A percentile compares a stretch with the other conserved stretches of the same genome.
phyloP scores from a whole-genome alignment of 2,888 invertebrate genomes.

The Lymantria dispar region DNA sequence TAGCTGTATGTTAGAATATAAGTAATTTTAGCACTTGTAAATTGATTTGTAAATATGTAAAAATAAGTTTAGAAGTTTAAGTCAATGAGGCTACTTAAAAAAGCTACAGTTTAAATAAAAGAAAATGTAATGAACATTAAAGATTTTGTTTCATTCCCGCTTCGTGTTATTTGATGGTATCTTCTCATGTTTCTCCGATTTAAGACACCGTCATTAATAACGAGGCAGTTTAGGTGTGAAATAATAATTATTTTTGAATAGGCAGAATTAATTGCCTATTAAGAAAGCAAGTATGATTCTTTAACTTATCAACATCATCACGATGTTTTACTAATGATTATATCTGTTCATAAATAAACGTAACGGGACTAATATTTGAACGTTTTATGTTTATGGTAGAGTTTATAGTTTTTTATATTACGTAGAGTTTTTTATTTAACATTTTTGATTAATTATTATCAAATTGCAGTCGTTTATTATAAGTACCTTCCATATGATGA shows the following conservation, averaged over 20 bases:
- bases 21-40: slow-evolving; percentile 34
- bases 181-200: slow-evolving; percentile 22
- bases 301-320: background rate
- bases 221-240: slow-evolving; percentile 13
- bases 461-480: too few species aligned
- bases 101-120: slow-evolving; percentile 45
- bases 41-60: slow-evolving; percentile 61
- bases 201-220: slow-evolving; percentile 22
- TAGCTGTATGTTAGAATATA: slow-evolving; percentile 24
- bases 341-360: slow-evolving; percentile 28
- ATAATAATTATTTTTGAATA: slow-evolving; percentile 8
- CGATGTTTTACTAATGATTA: slow-evolving; percentile 23
- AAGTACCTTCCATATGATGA: too few species aligned
- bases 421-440: too few species aligned
- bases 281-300: slow-evolving; percentile 1
- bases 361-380: slow-evolving; percentile 11
- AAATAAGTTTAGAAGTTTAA: slow-evolving; percentile 43
- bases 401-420: too few species aligned
- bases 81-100: slow-evolving; percentile 64
- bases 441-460: too few species aligned
- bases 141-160: slow-evolving; percentile 46
- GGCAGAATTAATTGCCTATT: slow-evolving; percentile 6
- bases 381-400: background rate
- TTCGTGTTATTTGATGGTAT: slow-evolving; percentile 23
- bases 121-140: slow-evolving; percentile 43